Conservation (phyloP, 2,797 vertebrate species). For the Steatocranus sp. region DNA sequence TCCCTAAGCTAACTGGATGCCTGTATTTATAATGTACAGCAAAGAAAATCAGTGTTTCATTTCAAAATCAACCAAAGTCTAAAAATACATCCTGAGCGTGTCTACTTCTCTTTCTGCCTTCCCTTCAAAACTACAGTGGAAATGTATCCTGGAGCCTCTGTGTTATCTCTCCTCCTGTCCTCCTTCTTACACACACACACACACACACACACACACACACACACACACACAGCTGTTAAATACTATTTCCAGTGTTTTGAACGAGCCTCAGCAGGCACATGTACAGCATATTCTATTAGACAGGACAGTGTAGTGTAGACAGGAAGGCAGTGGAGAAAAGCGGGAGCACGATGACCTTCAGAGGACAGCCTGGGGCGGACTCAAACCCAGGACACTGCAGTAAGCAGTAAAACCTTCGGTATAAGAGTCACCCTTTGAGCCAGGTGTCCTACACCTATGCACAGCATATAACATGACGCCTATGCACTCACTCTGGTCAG, state of each 20-base stretch:
- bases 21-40: not conserved
- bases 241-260: not conserved
- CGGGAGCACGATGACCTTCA: not conserved
- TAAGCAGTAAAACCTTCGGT: not conserved
- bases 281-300: not conserved
- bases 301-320: not conserved
- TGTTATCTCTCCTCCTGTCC: not conserved
- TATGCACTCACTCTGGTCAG: constrained; percentile 89
- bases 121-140: not conserved
- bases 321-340: not conserved
- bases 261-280: not conserved
- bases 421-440: not conserved
- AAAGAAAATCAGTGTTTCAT: not conserved
- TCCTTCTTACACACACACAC: not conserved
- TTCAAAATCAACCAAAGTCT: not conserved
- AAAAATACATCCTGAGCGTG: not conserved
- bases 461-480: not conserved
- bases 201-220: not conserved
- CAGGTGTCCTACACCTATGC: not conserved
- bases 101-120: not conserved
- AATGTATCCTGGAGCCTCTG: not conserved
- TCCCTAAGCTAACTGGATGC: not conserved
- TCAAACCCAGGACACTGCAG: not conserved
- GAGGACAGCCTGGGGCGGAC: not conserved
- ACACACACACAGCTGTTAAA: not conserved